A percentile compares a stretch with the other conserved stretches of the same genome.
phyloP scores from a whole-genome alignment of 2,888 invertebrate genomes.

The Tethea ocularis region DNA sequence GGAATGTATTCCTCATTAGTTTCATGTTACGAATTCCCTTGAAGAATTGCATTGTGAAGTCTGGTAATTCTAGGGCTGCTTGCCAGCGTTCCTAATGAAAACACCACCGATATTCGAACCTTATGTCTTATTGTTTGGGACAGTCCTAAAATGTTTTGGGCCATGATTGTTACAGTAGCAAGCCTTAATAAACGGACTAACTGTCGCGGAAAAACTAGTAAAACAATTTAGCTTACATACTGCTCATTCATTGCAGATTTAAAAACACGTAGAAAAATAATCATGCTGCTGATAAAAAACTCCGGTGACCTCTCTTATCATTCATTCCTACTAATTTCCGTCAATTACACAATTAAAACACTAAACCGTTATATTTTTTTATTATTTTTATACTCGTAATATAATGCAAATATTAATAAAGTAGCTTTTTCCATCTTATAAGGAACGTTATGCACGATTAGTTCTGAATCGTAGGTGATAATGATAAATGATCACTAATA shows the following conservation, averaged over 20 bases:
- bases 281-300: background rate
- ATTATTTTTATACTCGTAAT: too few relatives aligned
- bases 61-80: background rate
- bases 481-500: background rate
- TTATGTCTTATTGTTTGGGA: too few relatives aligned
- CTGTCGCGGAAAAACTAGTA: too few relatives aligned
- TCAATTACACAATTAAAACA: background rate
- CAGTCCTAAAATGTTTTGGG: too few relatives aligned
- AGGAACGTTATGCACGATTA: too few relatives aligned
- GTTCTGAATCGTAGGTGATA: too few relatives aligned
- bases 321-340: background rate
- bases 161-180: too few relatives aligned
- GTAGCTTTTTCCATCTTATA: background rate
- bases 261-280: background rate
- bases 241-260: too few relatives aligned
- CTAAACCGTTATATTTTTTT: background rate
- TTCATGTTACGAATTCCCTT: conserved; percentile 9
- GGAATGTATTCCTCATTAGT: conserved; percentile 3
- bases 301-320: background rate
- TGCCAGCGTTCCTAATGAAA: background rate
- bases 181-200: too few relatives aligned
- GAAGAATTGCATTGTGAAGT: conserved; percentile 7
- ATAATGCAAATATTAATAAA: too few relatives aligned
- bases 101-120: too few relatives aligned
- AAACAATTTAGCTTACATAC: too few relatives aligned